Evolutionary conservation across 2,113 vertebrate species (phyloP).

Genomic region (Psilopsiagon aymara): DNA sequence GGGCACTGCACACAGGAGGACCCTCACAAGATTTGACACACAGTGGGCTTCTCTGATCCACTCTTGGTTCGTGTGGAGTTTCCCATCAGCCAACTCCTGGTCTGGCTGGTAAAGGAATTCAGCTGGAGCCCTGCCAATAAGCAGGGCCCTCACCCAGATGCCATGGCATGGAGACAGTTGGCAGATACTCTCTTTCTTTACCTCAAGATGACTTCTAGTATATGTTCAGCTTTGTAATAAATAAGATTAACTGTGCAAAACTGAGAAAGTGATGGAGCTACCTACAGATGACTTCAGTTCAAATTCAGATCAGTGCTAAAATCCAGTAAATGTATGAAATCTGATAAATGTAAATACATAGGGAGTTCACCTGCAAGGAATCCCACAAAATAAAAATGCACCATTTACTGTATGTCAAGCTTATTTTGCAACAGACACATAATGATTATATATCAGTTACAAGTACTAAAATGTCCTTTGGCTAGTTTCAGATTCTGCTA

Average conservation of each 20-base stretch:
- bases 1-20: slow-evolving; percentile 2
- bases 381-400: not conserved
- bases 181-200: not conserved
- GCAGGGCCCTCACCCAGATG: fast-evolving
- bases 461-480: not conserved
- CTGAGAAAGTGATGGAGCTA: not conserved
- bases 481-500: not conserved
- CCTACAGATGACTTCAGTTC: not conserved
- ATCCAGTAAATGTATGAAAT: not conserved
- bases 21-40: not conserved
- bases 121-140: not conserved
- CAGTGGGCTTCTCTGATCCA: not conserved
- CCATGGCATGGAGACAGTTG: not conserved
- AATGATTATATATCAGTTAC: not conserved
- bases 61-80: not conserved
- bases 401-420: not conserved
- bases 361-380: not conserved
- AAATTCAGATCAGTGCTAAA: not conserved
- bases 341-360: not conserved
- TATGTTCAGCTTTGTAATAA: not conserved
- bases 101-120: not conserved
- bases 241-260: not conserved
- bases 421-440: not conserved
- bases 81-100: not conserved
- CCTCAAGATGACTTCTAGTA: not conserved